Evolutionary conservation across 1,140 invertebrate species (phyloP).

Genomic region (Trissolcus basalis): DNA sequence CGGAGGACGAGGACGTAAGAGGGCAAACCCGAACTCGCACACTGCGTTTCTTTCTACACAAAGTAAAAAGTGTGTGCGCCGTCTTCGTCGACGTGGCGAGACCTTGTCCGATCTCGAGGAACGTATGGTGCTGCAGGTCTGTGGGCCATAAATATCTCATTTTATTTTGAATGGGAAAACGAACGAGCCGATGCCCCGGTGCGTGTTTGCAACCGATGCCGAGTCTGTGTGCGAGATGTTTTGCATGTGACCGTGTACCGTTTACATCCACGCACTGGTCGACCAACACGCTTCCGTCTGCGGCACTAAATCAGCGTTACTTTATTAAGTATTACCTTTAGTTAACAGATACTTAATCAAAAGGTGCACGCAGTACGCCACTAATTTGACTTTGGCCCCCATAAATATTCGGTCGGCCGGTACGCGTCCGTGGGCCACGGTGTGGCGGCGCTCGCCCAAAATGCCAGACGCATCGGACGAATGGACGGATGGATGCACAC

Average conservation of each 20-base stretch:
- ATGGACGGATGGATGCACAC: constrained; percentile 60
- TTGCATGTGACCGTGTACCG: constrained; percentile 46
- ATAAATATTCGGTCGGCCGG: constrained; percentile 74
- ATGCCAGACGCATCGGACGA: constrained; percentile 65
- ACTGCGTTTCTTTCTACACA: constrained; percentile 32
- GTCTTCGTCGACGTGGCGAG: constrained; percentile 49
- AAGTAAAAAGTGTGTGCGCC: constrained; percentile 33
- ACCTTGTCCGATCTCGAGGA: constrained; percentile 55
- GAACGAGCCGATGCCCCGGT: constrained; percentile 70
- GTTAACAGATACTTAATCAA: constrained; percentile 78
- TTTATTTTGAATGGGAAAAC: constrained; percentile 76
- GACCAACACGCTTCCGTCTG: constrained; percentile 58
- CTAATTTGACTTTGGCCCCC: constrained; percentile 77
- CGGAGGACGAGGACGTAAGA: constrained; percentile 27
- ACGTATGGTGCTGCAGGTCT: constrained; percentile 53
- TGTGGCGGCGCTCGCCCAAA: constrained; percentile 59
- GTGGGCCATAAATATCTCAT: constrained; percentile 75
- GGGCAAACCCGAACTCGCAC: constrained; percentile 12
- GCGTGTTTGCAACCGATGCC: constrained; percentile 46
- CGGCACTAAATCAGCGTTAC: constrained; percentile 76
- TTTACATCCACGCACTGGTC: constrained; percentile 49
- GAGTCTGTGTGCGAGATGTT: constrained; percentile 38
- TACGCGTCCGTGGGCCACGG: constrained; percentile 46
- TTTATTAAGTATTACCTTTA: constrained; percentile 78
- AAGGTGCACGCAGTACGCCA: constrained; percentile 76